A percentile compares a stretch with the other conserved stretches of the same genome.
Conservation (phyloP, 2,797 vertebrate genomes). For the Gastrophryne carolinensis region DNA sequence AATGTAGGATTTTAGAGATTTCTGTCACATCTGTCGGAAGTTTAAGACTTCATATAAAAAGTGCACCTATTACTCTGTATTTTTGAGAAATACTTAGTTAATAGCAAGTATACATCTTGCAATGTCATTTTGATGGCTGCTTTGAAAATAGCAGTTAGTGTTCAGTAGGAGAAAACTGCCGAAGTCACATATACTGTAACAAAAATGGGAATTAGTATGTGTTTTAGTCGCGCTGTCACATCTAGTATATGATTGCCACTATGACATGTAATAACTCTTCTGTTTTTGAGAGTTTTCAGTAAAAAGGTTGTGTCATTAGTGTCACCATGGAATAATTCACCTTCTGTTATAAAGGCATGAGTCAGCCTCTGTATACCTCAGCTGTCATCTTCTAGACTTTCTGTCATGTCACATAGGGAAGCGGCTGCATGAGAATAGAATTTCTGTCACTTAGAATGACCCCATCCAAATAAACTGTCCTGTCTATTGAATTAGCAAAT, state of each 20-base stretch:
- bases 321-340: constrained; percentile 39
- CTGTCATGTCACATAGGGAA: constrained; percentile 42
- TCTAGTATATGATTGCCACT: constrained; percentile 29
- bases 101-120: background rate
- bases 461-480: constrained; percentile 34
- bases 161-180: background rate
- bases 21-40: background rate
- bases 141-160: constrained; percentile 3
- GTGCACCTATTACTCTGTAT: background rate
- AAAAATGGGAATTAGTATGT: constrained; percentile 43
- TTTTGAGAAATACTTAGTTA: background rate
- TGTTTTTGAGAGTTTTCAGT: constrained; percentile 27
- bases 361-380: constrained; percentile 43
- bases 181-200: constrained; percentile 37
- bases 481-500: constrained; percentile 48
- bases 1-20: background rate
- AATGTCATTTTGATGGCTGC: background rate
- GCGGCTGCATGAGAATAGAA: constrained; percentile 39
- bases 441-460: constrained; percentile 49
- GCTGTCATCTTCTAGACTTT: constrained; percentile 43
- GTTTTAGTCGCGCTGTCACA: constrained; percentile 42
- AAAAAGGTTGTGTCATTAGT: constrained; percentile 46
- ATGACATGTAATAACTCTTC: constrained; percentile 28
- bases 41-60: background rate
- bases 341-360: constrained; percentile 42